Evolutionary conservation across 1,140 invertebrate species (phyloP), one percentile per base, ranked within the genome.

Genomic region (Listronotus bonariensis): DNA sequence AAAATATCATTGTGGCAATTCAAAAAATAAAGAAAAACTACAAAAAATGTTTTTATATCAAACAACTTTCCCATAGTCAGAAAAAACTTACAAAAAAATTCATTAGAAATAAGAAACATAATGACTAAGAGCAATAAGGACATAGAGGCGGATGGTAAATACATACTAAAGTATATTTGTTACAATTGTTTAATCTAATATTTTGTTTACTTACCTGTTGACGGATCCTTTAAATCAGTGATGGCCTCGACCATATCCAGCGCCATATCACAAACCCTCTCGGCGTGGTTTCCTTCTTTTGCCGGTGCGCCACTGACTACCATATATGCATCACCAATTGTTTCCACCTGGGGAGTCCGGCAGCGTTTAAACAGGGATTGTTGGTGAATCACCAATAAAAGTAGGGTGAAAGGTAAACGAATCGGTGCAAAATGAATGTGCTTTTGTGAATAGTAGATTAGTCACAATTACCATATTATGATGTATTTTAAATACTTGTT

Each of bases 281-380:
- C 91, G 0, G 95, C 95, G 76, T 98, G 96, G 76, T 95, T 91
- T 41, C 84, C 84, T 77, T 93, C 90, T 70, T 90, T 89, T 60
- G 95, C 92, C 0, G 96, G 96, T 11, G 95, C 92, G 0, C 96
- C 97, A 12, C 92, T 94, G 0, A 98, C 95, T 1, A 97, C 93
- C 95, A 98, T 97, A 75, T 98, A 97, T 0, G 95, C 95, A 77
- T 97, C 95, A 0, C 96, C 95, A 70, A 98, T 97, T 0, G 96
- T 98, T 81, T 98, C 96, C 7, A 98, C 93, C 93, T 96, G 69
- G 41, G 55, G 31, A 32, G 34, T 43, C 45, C 65, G 61, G 67
- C 62, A 65, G 48, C 61, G 56, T 45, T 38, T 62, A 62, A 62
- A 62, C 5, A 53, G 48, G 18, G 59, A 53, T 62, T 62, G 59